Conservation (phyloP, 2,113 vertebrate species). For the Delphinapterus leucas region DNA sequence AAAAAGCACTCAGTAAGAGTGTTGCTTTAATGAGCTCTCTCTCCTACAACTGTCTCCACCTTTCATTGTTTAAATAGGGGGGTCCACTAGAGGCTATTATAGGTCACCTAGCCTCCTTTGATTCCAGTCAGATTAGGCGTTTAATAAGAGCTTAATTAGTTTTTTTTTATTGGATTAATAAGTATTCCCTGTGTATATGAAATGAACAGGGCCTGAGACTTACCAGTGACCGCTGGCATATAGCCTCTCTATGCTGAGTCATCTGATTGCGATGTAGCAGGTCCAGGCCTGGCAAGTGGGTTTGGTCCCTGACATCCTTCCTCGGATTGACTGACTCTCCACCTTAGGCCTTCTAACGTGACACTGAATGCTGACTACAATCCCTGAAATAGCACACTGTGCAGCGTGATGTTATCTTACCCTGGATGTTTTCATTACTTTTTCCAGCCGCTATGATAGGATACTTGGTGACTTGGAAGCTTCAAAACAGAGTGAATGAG, state of each 20-base stretch:
- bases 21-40: neutral
- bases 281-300: neutral
- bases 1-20: neutral
- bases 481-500: neutral
- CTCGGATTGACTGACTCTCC: neutral
- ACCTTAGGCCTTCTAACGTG: rapidly evolving
- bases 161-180: neutral
- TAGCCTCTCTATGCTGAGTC: rapidly evolving
- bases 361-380: rapidly evolving
- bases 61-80: neutral
- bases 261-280: neutral
- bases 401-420: rapidly evolving
- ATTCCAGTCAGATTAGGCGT: neutral
- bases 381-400: rapidly evolving
- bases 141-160: neutral
- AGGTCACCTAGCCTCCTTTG: neutral
- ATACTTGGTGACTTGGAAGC: neutral
- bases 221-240: no score
- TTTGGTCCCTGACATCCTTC: neutral
- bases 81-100: neutral
- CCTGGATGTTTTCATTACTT: neutral
- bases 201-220: neutral
- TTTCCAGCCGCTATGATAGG: neutral
- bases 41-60: neutral
- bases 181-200: neutral